These are phyloP conservation scores for Reticulitermes lucifugus DNA, from an alignment of 2,888 invertebrate genomes.

Conservation along the genomic window DNA sequence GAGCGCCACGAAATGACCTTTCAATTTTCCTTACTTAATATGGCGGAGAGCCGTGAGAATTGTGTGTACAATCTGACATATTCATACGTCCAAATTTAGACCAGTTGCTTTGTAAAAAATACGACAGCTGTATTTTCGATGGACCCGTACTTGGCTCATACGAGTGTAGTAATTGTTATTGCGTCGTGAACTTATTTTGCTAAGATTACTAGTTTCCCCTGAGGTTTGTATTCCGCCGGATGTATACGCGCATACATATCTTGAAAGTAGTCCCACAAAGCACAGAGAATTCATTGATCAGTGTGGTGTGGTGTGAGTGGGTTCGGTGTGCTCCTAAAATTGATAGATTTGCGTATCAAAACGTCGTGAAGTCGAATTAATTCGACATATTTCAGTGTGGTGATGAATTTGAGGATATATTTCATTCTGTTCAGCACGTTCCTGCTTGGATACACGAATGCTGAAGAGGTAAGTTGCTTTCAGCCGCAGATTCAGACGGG, in stretches of 20 bases:
- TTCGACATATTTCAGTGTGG: conserved; percentile 62
- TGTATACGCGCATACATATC: conserved; percentile 28
- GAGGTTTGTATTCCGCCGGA: conserved; percentile 19
- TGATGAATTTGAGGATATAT: conserved; percentile 84
- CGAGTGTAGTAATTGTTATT: background rate
- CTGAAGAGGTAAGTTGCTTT: conserved; percentile 75
- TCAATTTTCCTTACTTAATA: background rate
- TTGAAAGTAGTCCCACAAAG: conserved; percentile 42
- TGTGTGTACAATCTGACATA: too few species aligned
- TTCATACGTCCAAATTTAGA: background rate
- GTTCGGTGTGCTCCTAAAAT: conserved; percentile 44
- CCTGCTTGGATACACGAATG: conserved; percentile 79
- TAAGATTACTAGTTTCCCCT: background rate
- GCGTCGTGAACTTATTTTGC: background rate
- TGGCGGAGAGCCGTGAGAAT: background rate
- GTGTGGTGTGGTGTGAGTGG: conserved; percentile 51
- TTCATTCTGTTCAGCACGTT: conserved; percentile 78
- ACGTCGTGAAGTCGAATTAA: conserved; percentile 50
- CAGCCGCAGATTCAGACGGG: conserved; percentile 54
- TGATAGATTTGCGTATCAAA: conserved; percentile 52
- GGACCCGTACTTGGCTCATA: background rate
- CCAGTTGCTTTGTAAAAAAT: background rate
- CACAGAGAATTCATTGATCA: conserved; percentile 50
- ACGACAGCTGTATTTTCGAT: background rate
- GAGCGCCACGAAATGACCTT: background rate